These are phyloP conservation scores for Carollia perspicillata DNA, from an alignment of 2,113 vertebrate genomes.

Conservation along the genomic window DNA sequence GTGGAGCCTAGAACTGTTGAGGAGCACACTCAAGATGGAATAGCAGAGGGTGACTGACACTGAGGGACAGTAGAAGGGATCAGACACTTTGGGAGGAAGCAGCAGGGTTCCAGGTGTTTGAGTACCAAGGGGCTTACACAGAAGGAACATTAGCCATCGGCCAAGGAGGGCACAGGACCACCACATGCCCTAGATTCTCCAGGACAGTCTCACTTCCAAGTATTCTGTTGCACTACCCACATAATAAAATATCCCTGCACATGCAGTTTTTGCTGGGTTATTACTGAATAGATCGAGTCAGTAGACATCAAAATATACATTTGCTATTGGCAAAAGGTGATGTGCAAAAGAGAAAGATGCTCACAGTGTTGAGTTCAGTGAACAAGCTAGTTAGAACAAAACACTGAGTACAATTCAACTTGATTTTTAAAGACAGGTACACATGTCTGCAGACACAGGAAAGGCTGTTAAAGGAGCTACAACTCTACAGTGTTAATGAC, in stretches of 20 bases:
- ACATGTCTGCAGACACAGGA: neutral
- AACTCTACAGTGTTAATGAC: neutral
- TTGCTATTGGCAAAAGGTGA: neutral
- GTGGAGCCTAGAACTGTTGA: neutral
- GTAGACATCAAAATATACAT: neutral
- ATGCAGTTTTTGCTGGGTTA: neutral
- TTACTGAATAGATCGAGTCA: neutral
- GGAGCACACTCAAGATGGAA: neutral
- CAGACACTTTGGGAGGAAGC: neutral
- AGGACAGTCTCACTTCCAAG: neutral
- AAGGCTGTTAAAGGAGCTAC: neutral
- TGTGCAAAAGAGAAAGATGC: neutral
- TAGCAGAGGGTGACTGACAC: neutral
- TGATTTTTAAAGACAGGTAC: neutral
- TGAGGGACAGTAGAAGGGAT: neutral
- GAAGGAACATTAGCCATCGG: neutral
- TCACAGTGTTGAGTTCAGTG: neutral
- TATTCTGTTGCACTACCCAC: neutral
- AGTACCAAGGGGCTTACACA: neutral
- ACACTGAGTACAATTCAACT: neutral
- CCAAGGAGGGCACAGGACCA: neutral
- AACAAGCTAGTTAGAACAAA: neutral
- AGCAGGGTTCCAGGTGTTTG: neutral
- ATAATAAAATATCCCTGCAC: neutral
- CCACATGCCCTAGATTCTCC: neutral